Base-by-base conservation (phyloP, 2,888 invertebrate species). In the Megalurothrips usitatus region DNA sequence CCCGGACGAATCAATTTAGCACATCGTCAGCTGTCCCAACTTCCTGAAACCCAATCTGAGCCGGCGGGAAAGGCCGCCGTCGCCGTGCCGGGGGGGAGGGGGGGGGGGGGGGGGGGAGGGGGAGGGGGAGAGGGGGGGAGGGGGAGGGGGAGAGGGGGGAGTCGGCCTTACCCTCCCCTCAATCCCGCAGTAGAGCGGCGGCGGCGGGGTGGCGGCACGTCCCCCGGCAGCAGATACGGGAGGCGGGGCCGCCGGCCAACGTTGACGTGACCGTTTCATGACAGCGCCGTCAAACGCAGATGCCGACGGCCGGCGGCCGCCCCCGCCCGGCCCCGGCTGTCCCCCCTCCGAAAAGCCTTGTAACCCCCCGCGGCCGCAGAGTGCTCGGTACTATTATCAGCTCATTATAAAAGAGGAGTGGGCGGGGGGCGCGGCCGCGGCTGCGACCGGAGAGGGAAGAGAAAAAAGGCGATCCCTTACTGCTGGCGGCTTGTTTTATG, bases 21-120 rank as follows among this genome's bases (percentile, higher is more conserved):
- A 75, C 68, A 75, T 75, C 68, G 68, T 75, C 68, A 75, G 68
- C 68, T 75, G 68, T 75, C 68, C 68, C 68, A 75, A 75, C 68
- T 75, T 75, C 68, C 68, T 75, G 68, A 75, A 75, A 75, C 68
- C 68, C 68, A 75, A 75, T 75, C 68, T 75, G 26, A 75, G 23
- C 68, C 68, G 68, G 23, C 68, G 68, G 68, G 23, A 17, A 58
- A 58, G 58, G 19, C 58, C n/a, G 58, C 19, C 68, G 52, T 68
- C 23, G 68, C 26, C 68, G 23, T 10, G 68, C 68, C 26, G 12
- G 52, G 52, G 6, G 2, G 34, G 34, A 6, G 2, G 34, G 34
- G 34, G 34, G 34, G 12, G 52, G 52, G 6, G 2, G 34, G 34
- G 34, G 2, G 34, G 34, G 34, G 34, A 6, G 12, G 52, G 52